Evolutionary conservation across 92 coral and sea anemone genomes (phyloP).

Genomic region (Parazoanthus atlanticus): DNA sequence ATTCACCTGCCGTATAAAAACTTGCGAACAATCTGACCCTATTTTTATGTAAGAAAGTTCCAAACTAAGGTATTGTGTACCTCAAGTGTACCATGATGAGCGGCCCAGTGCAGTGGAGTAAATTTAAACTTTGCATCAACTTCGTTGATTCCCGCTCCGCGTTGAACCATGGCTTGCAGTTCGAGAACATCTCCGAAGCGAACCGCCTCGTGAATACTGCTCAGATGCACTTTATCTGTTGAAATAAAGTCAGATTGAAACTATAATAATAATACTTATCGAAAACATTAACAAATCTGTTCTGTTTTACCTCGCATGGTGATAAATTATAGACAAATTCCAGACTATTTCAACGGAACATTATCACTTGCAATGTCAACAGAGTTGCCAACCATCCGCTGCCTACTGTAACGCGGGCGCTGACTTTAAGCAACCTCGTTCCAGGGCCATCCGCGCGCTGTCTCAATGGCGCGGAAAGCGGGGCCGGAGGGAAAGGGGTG

Average conservation of each 20-base stretch:
- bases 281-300: not conserved
- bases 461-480: no score
- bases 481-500: no score
- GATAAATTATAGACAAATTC: not conserved
- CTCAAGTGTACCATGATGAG: slow-evolving; percentile 93
- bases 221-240: slow-evolving; percentile 84
- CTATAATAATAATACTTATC: not conserved
- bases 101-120: slow-evolving; percentile 99
- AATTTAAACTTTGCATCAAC: slow-evolving; percentile 85
- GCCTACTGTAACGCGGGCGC: slow-evolving; percentile 17
- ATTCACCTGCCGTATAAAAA: not conserved
- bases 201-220: slow-evolving; percentile 95
- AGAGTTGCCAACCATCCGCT: slow-evolving; percentile 40
- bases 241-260: not conserved
- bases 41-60: no score
- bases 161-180: slow-evolving; percentile 95
- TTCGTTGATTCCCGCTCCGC: slow-evolving; percentile 98
- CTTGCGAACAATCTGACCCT: not conserved
- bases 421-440: not conserved
- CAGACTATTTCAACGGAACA: slow-evolving; percentile 4
- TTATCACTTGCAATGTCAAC: slow-evolving; percentile 17
- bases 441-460: not conserved
- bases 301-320: slow-evolving; percentile 27
- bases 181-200: slow-evolving; percentile 95
- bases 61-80: slow-evolving; percentile 37